These are phyloP conservation scores for Lepidothrix coronata DNA, from an alignment of 2,113 vertebrate genomes.

Conservation along the genomic window DNA sequence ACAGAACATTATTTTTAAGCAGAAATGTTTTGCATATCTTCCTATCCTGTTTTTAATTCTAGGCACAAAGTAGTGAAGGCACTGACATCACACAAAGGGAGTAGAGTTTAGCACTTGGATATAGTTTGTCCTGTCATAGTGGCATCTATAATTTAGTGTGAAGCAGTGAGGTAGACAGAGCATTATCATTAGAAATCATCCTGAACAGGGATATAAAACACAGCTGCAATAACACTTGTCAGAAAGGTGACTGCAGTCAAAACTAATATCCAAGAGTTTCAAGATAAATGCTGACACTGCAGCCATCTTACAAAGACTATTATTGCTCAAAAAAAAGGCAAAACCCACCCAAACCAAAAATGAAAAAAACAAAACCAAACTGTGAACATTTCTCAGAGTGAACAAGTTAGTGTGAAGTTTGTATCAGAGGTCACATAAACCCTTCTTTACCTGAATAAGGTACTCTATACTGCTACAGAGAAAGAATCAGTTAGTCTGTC, in stretches of 20 bases:
- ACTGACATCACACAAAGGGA: conserved; percentile 76
- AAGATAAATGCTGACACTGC: conserved; percentile 83
- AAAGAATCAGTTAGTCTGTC: conserved; percentile 47
- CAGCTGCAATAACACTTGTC: conserved; percentile 84
- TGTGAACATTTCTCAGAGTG: conserved; percentile 64
- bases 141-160: conserved; percentile 83
- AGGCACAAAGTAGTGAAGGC: conserved; percentile 64
- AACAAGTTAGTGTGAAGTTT: conserved; percentile 68
- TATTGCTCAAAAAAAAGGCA: conserved; percentile 57
- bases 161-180: conserved; percentile 80
- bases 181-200: conserved; percentile 84
- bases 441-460: conserved; percentile 36
- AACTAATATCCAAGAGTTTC: conserved; percentile 84
- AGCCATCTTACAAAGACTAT: conserved; percentile 77
- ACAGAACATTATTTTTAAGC: conserved; percentile 83
- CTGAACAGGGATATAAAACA: conserved; percentile 85
- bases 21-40: conserved; percentile 81
- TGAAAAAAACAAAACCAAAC: conserved; percentile 52
- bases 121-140: conserved; percentile 77
- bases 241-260: conserved; percentile 83
- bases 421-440: conserved; percentile 62
- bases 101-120: conserved; percentile 63
- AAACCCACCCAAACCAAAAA: neutral
- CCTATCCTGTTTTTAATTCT: conserved; percentile 71
- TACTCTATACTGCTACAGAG: conserved; percentile 63